phyloP scores from a whole-genome alignment of 2,888 invertebrate species.

The Nebria brevicollis region DNA sequence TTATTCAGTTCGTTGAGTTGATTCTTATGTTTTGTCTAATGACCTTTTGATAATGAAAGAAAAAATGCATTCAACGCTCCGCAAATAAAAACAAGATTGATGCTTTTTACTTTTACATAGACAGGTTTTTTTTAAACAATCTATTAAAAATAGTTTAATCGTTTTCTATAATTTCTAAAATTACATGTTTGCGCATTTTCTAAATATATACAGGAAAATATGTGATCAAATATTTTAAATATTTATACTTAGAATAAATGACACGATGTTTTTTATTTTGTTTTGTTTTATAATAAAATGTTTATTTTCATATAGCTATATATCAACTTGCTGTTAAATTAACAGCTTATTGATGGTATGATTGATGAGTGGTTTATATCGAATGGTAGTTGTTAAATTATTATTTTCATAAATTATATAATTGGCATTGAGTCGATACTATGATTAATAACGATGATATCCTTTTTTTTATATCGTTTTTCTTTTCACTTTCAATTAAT shows the following conservation, averaged over 20 bases:
- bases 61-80: neutral
- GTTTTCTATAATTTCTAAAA: neutral
- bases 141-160: neutral
- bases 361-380: neutral
- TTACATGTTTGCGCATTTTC: neutral
- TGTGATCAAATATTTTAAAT: too few species aligned
- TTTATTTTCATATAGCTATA: neutral
- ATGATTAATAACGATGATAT: neutral
- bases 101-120: neutral
- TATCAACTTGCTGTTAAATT: neutral
- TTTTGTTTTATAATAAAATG: neutral
- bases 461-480: neutral
- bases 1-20: neutral
- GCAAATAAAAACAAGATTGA: neutral
- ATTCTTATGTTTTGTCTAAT: neutral
- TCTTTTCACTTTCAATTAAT: neutral
- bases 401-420: neutral
- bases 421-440: neutral
- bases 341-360: neutral
- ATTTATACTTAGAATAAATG: neutral
- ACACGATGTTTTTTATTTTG: neutral
- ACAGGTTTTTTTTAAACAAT: neutral
- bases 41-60: neutral
- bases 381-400: neutral
- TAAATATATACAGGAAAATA: neutral